phyloP scores from a whole-genome alignment of 2,888 invertebrate genomes.

The Koerneria pararmatus region DNA sequence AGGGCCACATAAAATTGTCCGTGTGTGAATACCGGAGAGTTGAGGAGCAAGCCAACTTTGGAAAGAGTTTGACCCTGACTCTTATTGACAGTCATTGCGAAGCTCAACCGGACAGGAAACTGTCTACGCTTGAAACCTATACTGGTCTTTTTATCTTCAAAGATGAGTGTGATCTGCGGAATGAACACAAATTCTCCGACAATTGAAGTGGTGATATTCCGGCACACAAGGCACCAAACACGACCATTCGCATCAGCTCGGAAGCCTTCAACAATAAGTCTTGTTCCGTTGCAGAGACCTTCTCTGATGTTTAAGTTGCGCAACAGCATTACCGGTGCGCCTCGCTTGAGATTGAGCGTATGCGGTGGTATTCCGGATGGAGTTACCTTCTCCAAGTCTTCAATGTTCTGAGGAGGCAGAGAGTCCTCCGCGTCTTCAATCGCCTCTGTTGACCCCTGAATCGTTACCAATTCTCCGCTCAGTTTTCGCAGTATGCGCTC shows the following conservation, averaged over 20 bases:
- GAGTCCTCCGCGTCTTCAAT: not conserved
- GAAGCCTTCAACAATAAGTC: conserved; percentile 25
- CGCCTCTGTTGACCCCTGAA: not conserved
- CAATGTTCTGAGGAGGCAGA: not conserved
- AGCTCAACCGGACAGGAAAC: conserved; percentile 3
- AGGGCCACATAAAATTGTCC: conserved; percentile 40
- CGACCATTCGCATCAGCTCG: conserved; percentile 1
- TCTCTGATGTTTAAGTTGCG: conserved; percentile 31
- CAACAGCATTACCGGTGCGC: conserved; percentile 30
- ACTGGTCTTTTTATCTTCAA: not conserved
- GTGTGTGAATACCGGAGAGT: conserved; percentile 27
- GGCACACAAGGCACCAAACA: no score
- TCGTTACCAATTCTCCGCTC: not conserved
- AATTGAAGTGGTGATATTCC: conserved; percentile 8
- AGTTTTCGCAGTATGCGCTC: not conserved
- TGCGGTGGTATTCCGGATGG: conserved; percentile 28
- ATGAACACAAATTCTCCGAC: not conserved
- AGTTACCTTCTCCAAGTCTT: conserved; percentile 23
- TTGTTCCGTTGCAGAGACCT: conserved; percentile 36
- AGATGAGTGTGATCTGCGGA: not conserved
- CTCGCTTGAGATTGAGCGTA: conserved; percentile 24
- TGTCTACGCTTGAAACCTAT: not conserved
- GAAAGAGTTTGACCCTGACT: conserved; percentile 3
- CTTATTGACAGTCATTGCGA: conserved; percentile 14
- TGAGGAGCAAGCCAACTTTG: conserved; percentile 6